These are phyloP conservation scores for Cydia pomonella DNA, from an alignment of 1,140 invertebrate species.

Conservation along the genomic window DNA sequence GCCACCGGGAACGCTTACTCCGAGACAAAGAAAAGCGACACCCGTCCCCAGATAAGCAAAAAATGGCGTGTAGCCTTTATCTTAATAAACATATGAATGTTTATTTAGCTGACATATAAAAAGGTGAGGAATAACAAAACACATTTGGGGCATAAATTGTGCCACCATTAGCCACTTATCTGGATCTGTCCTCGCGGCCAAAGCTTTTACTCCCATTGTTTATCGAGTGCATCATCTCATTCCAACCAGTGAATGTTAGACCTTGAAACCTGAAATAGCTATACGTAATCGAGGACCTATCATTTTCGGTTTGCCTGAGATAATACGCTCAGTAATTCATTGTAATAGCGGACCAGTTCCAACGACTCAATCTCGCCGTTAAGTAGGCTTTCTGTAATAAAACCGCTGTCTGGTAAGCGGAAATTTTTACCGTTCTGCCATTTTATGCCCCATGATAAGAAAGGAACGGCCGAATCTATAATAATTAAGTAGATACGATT, in stretches of 20 bases:
- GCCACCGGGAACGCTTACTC: neutral
- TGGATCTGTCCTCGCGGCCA: constrained; percentile 31
- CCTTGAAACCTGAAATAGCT: neutral
- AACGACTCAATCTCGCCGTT: constrained; percentile 44
- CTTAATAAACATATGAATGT: constrained; percentile 32
- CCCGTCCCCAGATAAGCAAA: constrained; percentile 23
- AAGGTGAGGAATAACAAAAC: constrained; percentile 27
- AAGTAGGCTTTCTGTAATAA: constrained; percentile 40
- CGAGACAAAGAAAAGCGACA: constrained; percentile 20
- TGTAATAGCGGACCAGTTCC: constrained; percentile 10
- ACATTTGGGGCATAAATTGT: constrained; percentile 26
- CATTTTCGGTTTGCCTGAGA: neutral
- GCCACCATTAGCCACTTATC: constrained; percentile 29
- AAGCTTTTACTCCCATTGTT: neutral
- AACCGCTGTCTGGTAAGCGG: constrained; percentile 41
- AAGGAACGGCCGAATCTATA: constrained; percentile 33
- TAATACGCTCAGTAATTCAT: neutral
- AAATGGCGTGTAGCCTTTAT: constrained; percentile 24
- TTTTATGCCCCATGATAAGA: constrained; percentile 40
- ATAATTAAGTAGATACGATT: constrained; percentile 43
- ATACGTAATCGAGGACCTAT: neutral
- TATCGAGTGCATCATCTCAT: neutral
- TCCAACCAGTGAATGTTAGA: neutral
- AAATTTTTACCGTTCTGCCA: constrained; percentile 40
- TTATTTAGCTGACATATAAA: constrained; percentile 27